phyloP scores from a whole-genome alignment of 2,113 vertebrate species.

The Ophiodon elongatus region DNA sequence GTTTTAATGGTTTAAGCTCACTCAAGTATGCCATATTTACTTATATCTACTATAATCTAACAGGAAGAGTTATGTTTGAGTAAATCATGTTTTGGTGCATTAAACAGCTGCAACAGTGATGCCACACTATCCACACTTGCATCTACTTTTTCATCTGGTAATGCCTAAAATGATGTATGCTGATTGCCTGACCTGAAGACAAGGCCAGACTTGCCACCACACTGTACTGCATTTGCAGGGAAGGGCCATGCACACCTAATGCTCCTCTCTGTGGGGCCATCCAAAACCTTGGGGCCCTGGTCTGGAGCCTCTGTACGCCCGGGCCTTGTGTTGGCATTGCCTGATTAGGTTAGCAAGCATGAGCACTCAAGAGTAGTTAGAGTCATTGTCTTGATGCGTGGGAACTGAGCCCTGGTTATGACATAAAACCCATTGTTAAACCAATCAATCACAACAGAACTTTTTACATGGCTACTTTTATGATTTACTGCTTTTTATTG shows the following conservation, averaged over 20 bases:
- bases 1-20: background rate
- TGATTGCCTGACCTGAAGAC: background rate
- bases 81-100: background rate
- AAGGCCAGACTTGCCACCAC: background rate
- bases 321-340: background rate
- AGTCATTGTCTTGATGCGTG: background rate
- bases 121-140: background rate
- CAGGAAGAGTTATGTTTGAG: background rate
- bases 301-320: background rate
- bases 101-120: too few relatives aligned
- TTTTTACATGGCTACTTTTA: background rate
- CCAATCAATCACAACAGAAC: background rate
- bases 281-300: background rate
- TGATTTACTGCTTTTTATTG: constrained; percentile 10
- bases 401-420: background rate
- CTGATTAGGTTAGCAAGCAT: background rate
- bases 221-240: background rate
- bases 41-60: background rate
- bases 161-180: background rate
- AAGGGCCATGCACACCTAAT: background rate
- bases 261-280: background rate
- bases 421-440: background rate
- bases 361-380: background rate
- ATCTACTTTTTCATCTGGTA: background rate
- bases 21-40: background rate